phyloP scores from a whole-genome alignment of 2,888 invertebrate genomes.

The Scelioninae gen. 1 region DNA sequence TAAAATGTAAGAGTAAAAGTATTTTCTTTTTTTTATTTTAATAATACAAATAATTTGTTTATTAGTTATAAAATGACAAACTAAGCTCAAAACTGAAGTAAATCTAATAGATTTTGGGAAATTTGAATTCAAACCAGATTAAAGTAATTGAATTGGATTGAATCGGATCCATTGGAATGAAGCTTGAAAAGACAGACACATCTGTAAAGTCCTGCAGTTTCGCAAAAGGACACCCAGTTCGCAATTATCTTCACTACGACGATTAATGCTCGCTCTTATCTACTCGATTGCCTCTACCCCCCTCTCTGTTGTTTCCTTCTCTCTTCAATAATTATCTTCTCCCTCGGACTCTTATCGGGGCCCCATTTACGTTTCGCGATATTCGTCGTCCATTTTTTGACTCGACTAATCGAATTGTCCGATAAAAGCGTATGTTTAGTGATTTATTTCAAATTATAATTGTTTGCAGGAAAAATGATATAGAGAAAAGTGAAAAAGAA shows the following conservation, averaged over 20 bases:
- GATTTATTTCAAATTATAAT: constrained; percentile 45
- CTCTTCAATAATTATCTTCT: constrained; percentile 45
- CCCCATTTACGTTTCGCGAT: constrained; percentile 52
- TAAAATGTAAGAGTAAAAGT: too few species aligned
- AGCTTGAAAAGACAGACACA: constrained; percentile 24
- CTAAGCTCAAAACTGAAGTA: neutral
- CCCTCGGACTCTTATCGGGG: constrained; percentile 48
- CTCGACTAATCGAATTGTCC: constrained; percentile 52
- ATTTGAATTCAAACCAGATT: neutral
- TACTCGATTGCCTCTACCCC: constrained; percentile 2
- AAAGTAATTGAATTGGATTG: constrained; percentile 9
- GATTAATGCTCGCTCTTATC: constrained; percentile 50
- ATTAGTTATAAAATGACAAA: too few species aligned
- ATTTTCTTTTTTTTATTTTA: too few species aligned
- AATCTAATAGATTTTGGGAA: neutral
- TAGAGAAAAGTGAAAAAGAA: neutral
- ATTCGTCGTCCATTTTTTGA: constrained; percentile 54
- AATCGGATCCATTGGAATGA: constrained; percentile 16
- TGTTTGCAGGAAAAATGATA: neutral
- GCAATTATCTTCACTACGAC: constrained; percentile 45
- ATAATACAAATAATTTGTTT: too few species aligned
- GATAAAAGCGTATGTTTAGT: constrained; percentile 41
- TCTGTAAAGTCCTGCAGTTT: constrained; percentile 45
- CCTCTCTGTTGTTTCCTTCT: neutral
- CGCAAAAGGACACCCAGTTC: constrained; percentile 55